Evolutionary conservation across 2,888 invertebrate species (phyloP), one percentile per base, ranked within the genome.

Genomic region (Serripes groenlandicus): DNA sequence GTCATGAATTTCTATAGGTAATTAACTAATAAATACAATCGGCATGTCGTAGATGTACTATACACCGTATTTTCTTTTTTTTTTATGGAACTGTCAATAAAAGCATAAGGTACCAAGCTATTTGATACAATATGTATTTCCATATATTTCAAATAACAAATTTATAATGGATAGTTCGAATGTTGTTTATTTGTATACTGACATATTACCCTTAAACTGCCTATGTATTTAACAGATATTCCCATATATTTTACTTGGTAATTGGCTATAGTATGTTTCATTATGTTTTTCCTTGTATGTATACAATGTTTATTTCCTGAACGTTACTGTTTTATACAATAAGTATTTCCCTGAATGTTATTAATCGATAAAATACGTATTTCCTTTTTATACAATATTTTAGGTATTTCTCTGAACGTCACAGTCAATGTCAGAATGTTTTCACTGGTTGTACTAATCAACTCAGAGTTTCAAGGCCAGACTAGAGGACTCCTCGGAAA

Each of bases 401-500:
- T 54, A 81, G 81, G 73, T 5, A 77, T 81, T 26, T 23, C 81
- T 11, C 54, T 81, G 4, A 77, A 81, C 28, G 72, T 83, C 7
- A 49, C 75, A 5, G 42, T 75, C 11, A 56, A 58, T 3, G 72
- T 66, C 18, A 30, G 49, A 21, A 83, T 83, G 83, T 56, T 90
- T 75, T 83, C 86, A 23, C 11, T 89, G 21, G 73, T 70, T n/a
- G 56, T 11, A 23, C 56, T 56, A 11, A n/a, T 56, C 15, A 56
- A 56, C 23, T 7, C 15, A 56, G 11, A 23, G 11, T 56, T 56
- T 56, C 23, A 56, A n/a, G 23, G 23, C 56, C 56, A n/a, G 15
- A 15, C 5, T 7, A 56, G 5, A 5, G 56, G 92, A 2, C 81
- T 92, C n/a, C 91, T 91, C 49, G 92, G 92, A 3, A 89, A 89